A percentile compares a stretch with the other conserved stretches of the same genome.
Evolutionary conservation across 1,140 invertebrate genomes (phyloP).

Genomic region (Arctopsyche grandis): DNA sequence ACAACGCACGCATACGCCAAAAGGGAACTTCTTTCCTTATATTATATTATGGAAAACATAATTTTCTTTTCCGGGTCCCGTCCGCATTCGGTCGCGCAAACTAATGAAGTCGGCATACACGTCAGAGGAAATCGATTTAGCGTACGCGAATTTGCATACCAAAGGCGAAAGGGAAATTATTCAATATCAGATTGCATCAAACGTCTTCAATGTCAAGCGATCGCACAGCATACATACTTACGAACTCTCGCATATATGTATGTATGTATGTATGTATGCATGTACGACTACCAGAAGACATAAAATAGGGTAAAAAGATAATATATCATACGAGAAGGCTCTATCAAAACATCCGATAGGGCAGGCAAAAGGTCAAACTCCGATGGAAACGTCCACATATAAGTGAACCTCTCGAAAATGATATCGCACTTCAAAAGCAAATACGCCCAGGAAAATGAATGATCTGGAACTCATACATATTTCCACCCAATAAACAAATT

Average conservation of each 20-base stretch:
- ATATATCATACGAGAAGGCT: slow-evolving; percentile 36
- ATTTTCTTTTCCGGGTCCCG: too few relatives aligned
- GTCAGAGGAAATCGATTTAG: slow-evolving; percentile 14
- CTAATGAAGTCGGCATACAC: background rate
- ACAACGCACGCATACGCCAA: too few relatives aligned
- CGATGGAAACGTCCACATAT: background rate
- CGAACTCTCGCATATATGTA: background rate
- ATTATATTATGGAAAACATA: too few relatives aligned
- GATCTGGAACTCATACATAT: slow-evolving; percentile 17
- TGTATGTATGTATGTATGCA: background rate
- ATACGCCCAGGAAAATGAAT: slow-evolving; percentile 31
- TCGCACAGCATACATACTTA: too few relatives aligned
- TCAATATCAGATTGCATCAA: slow-evolving; percentile 38
- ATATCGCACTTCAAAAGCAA: slow-evolving; percentile 29
- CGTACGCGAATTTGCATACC: slow-evolving; percentile 22
- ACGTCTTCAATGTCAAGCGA: slow-evolving; percentile 32
- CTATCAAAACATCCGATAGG: slow-evolving; percentile 40
- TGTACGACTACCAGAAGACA: background rate
- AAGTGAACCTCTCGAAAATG: background rate
- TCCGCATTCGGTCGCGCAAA: background rate
- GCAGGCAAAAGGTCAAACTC: slow-evolving; percentile 16
- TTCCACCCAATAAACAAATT: background rate
- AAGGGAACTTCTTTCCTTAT: too few relatives aligned
- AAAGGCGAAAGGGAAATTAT: slow-evolving; percentile 32
- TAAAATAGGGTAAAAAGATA: background rate